Percentiles rank a stretch among this genome's conserved stretches.
Evolutionary conservation across 2,113 vertebrate genomes (phyloP).

Genomic region (Tonatia bakeri): DNA sequence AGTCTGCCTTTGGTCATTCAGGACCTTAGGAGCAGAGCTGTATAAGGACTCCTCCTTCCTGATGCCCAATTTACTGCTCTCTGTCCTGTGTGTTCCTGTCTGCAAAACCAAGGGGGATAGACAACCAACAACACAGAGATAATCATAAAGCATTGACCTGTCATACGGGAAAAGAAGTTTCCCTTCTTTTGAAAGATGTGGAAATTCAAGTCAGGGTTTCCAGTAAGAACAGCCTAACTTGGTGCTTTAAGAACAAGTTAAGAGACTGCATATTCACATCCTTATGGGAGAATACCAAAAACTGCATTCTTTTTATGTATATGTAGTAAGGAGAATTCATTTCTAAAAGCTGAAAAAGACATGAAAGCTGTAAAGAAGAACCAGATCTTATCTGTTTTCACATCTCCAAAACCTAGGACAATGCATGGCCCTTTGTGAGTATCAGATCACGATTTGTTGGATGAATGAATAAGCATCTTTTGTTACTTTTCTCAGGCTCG

Average conservation of each 20-base stretch:
- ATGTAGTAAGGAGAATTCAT: background rate
- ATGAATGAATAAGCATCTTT: background rate
- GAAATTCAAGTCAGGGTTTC: background rate
- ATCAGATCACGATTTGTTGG: background rate
- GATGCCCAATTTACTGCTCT: background rate
- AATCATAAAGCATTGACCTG: background rate
- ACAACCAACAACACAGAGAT: background rate
- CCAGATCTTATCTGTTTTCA: background rate
- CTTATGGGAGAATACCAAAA: background rate
- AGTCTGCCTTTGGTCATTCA: background rate
- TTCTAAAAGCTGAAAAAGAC: background rate
- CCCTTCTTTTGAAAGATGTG: background rate
- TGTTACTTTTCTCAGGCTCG: background rate
- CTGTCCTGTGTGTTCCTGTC: background rate
- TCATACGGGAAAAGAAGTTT: background rate
- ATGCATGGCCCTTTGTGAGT: background rate
- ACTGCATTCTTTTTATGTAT: background rate
- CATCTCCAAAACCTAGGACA: background rate
- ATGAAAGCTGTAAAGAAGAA: background rate
- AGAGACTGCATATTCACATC: background rate
- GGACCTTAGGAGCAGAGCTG: background rate
- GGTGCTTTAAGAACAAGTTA: background rate
- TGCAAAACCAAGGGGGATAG: background rate
- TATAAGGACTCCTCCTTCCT: background rate
- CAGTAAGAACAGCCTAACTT: background rate